Conservation (phyloP, 2,888 invertebrate genomes). For the Eucera pruinosa region DNA sequence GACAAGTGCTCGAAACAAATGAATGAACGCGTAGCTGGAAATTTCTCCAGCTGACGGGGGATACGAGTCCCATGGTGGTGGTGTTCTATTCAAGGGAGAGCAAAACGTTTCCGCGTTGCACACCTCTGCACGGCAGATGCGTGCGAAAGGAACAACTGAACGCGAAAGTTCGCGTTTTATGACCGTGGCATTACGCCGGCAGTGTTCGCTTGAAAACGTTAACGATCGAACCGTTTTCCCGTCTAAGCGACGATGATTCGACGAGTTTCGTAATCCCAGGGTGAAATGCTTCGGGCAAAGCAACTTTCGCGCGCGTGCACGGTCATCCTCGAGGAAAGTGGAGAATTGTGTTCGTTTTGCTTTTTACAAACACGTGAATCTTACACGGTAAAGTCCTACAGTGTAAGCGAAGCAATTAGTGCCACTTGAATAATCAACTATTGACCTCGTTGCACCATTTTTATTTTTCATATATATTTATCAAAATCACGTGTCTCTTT, state of each 20-base stretch:
- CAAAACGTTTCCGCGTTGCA: conserved; percentile 42
- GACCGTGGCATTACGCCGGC: conserved; percentile 53
- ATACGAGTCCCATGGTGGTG: not conserved
- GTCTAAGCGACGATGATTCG: conserved; percentile 37
- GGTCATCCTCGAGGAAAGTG: conserved; percentile 17
- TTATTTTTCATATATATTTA: too few relatives aligned
- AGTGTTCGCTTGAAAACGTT: conserved; percentile 6
- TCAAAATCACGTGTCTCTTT: too few relatives aligned
- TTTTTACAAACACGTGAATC: too few relatives aligned
- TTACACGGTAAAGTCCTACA: too few relatives aligned
- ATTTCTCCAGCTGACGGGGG: conserved; percentile 9
- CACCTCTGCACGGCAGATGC: conserved; percentile 42
- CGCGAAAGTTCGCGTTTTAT: conserved; percentile 65
- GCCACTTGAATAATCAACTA: too few relatives aligned
- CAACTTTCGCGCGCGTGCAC: conserved; percentile 7
- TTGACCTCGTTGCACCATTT: too few relatives aligned
- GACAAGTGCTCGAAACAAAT: too few relatives aligned
- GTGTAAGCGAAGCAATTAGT: too few relatives aligned
- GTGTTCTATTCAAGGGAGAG: conserved; percentile 8
- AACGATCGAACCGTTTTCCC: conserved; percentile 52
- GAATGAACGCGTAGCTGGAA: not conserved
- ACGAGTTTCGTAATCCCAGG: conserved; percentile 28
- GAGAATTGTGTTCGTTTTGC: too few relatives aligned
- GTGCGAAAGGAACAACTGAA: conserved; percentile 60
- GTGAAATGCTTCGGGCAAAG: conserved; percentile 21